Percentiles rank a stretch among this genome's conserved stretches.
Evolutionary conservation across 2,888 invertebrate genomes (phyloP).

Genomic region (Drosophila incognita): DNA sequence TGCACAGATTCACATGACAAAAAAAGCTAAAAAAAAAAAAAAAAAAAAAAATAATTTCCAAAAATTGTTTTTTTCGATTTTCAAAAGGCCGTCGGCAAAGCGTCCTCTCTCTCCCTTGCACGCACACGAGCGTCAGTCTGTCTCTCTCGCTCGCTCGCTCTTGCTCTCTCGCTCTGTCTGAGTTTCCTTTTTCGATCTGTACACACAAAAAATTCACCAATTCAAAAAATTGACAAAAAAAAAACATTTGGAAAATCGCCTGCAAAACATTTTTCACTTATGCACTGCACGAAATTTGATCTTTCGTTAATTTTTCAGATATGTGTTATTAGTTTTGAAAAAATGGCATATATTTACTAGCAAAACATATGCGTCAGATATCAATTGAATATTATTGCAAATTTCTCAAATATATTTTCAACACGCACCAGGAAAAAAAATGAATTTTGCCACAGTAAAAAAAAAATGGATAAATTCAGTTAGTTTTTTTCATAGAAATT

Average conservation of each 20-base stretch:
- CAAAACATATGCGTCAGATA: neutral
- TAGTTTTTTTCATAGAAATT: conserved; percentile 16
- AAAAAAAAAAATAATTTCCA: neutral
- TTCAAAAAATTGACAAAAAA: conserved; percentile 18
- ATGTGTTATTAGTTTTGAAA: conserved; percentile 1
- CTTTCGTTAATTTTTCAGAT: neutral
- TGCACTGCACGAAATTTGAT: conserved; percentile 17
- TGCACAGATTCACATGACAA: conserved; percentile 9
- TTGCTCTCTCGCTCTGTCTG: neutral
- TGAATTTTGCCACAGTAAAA: conserved; percentile 43
- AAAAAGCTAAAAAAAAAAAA: neutral
- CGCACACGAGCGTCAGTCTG: neutral
- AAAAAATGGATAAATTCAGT: conserved; percentile 34
- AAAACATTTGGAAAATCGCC: conserved; percentile 1
- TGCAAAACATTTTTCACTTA: conserved; percentile 30
- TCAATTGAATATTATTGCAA: conserved; percentile 5
- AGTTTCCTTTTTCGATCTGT: conserved; percentile 15
- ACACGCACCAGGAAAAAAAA: conserved; percentile 45
- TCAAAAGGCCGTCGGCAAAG: conserved; percentile 37
- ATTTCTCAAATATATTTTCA: conserved; percentile 27
- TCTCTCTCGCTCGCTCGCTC: neutral
- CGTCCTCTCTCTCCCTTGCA: neutral
- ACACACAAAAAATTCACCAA: conserved; percentile 12
- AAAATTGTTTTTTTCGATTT: neutral
- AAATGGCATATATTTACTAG: neutral